phyloP scores from a whole-genome alignment of 1,140 invertebrate species.

The Coelopa frigida region DNA sequence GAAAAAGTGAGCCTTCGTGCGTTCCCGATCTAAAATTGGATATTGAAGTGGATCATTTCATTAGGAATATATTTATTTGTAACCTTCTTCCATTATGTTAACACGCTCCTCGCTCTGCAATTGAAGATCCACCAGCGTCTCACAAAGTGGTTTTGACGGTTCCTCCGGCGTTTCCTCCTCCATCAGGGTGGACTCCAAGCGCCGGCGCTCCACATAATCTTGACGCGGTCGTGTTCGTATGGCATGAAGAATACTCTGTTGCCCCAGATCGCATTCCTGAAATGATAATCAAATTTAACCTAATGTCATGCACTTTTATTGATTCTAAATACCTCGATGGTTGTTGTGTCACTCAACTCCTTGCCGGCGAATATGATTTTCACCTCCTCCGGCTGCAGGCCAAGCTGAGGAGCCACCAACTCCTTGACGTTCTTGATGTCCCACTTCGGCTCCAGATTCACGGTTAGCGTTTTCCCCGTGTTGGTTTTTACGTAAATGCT shows the following conservation, averaged over 20 bases:
- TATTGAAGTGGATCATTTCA: background rate
- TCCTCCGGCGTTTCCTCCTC: constrained; percentile 30
- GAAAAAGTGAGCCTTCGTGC: constrained; percentile 65
- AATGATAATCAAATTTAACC: constrained; percentile 14
- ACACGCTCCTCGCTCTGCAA: constrained; percentile 46
- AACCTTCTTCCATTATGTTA: constrained; percentile 42
- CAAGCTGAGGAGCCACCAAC: constrained; percentile 60
- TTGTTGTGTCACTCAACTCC: constrained; percentile 65
- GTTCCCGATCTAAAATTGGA: constrained; percentile 45
- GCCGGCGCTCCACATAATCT: constrained; percentile 19
- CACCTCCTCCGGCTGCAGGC: constrained; percentile 60
- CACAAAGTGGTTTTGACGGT: constrained; percentile 57
- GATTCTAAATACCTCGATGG: constrained; percentile 59
- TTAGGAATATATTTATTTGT: background rate
- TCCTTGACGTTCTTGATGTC: constrained; percentile 69
- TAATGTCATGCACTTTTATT: background rate
- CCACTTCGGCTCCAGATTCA: constrained; percentile 68
- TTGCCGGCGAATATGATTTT: constrained; percentile 83
- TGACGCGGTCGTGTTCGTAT: constrained; percentile 48
- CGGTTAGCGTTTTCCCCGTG: constrained; percentile 57
- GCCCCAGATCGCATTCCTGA: constrained; percentile 75
- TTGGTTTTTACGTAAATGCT: constrained; percentile 67
- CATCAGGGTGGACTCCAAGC: constrained; percentile 17
- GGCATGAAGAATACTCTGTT: constrained; percentile 73
- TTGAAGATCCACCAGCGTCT: constrained; percentile 57